These are phyloP conservation scores for Gymnothorax reevesii DNA, from an alignment of 2,797 vertebrate genomes.

Conservation along the genomic window DNA sequence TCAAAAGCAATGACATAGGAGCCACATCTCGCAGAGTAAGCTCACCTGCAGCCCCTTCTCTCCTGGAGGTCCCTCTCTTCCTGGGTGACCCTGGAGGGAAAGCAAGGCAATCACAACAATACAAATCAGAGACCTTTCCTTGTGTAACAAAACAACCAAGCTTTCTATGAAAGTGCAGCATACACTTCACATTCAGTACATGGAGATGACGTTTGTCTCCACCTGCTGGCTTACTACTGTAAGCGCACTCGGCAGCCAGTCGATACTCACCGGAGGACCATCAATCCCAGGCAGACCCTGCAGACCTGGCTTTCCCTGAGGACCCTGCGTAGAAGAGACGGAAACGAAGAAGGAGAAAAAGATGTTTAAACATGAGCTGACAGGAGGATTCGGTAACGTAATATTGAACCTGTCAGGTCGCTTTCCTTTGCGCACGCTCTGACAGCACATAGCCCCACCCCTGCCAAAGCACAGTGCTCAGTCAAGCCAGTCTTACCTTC, in stretches of 20 bases:
- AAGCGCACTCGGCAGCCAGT: neutral
- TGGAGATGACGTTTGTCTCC: neutral
- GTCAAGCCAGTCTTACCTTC: slow-evolving; percentile 74
- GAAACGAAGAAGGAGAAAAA: slow-evolving; percentile 37
- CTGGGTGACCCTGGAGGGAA: slow-evolving; percentile 83
- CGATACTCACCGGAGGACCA: slow-evolving; percentile 81
- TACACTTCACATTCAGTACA: slow-evolving; percentile 33
- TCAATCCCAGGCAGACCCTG: slow-evolving; percentile 82
- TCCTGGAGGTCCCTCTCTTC: slow-evolving; percentile 85
- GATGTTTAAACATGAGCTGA: neutral
- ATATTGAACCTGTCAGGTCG: too few relatives aligned
- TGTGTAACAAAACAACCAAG: slow-evolving; percentile 21
- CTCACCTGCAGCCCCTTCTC: slow-evolving; percentile 88
- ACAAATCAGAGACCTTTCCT: slow-evolving; percentile 40
- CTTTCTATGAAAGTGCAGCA: slow-evolving; percentile 38
- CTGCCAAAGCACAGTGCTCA: neutral
- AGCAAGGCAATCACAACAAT: slow-evolving; percentile 42
- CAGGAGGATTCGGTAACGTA: neutral
- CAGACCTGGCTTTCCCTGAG: slow-evolving; percentile 81
- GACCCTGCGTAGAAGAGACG: slow-evolving; percentile 73
- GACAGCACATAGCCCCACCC: neutral
- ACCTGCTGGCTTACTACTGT: slow-evolving; percentile 18
- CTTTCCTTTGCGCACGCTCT: too few relatives aligned
- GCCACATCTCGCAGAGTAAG: neutral
- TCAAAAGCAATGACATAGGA: neutral